Conservation (phyloP, 2,797 vertebrate genomes). For the Lepilemur ruficaudatus region DNA sequence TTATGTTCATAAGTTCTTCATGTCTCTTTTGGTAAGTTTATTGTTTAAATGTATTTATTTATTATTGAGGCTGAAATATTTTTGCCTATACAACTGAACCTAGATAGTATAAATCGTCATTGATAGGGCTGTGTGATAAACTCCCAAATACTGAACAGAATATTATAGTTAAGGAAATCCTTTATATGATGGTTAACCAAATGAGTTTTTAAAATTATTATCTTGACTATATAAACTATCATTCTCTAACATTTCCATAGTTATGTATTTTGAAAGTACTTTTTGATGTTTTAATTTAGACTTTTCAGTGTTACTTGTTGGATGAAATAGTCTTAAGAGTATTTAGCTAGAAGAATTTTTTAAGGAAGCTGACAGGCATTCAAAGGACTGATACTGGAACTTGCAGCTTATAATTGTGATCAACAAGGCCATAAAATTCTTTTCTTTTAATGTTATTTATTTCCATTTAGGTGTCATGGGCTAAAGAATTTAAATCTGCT, state of each 20-base stretch:
- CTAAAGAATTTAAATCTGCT: background rate
- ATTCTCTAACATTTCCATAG: slow-evolving; percentile 41
- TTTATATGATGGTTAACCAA: background rate
- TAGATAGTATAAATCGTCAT: background rate
- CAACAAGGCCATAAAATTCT: background rate
- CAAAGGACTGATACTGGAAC: background rate
- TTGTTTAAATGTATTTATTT: slow-evolving; percentile 32
- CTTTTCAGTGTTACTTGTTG: slow-evolving; percentile 44
- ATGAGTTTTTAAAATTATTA: background rate
- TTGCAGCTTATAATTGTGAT: background rate
- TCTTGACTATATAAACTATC: background rate
- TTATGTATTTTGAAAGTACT: background rate
- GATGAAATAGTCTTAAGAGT: background rate
- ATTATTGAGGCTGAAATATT: background rate
- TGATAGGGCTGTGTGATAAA: background rate
- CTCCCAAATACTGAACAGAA: background rate
- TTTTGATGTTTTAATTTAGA: background rate
- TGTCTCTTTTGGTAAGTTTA: slow-evolving; percentile 93
- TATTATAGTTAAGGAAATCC: background rate
- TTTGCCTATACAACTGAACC: background rate
- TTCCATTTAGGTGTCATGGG: background rate
- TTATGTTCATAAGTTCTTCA: slow-evolving; percentile 95
- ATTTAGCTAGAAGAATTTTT: slow-evolving; percentile 8
- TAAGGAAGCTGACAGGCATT: background rate
- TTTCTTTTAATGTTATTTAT: background rate